These are phyloP conservation scores for Lophotriccus pileatus DNA, from an alignment of 2,797 vertebrate species.

Conservation along the genomic window DNA sequence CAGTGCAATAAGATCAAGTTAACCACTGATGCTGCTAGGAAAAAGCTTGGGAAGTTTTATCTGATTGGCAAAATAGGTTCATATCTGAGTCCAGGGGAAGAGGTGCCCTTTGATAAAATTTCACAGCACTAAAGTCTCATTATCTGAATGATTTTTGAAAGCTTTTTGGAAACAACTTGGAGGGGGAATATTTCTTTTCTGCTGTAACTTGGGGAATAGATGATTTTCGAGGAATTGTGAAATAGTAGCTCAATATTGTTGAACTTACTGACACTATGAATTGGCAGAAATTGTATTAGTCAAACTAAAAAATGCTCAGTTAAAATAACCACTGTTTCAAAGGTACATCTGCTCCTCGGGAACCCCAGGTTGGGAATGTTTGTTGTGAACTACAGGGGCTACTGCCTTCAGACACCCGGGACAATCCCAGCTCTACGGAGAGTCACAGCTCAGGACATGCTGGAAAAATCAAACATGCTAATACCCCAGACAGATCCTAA, in stretches of 20 bases:
- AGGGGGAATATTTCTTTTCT: neutral
- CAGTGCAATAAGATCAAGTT: conserved; percentile 68
- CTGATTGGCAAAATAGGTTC: conserved; percentile 72
- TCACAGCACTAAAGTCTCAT: conserved; percentile 65
- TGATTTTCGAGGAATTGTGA: neutral
- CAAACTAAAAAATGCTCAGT: neutral
- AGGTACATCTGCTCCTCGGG: neutral
- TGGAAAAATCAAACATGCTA: neutral
- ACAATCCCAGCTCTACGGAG: neutral
- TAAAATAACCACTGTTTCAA: neutral
- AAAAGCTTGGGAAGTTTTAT: conserved; percentile 69
- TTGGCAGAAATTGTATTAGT: neutral
- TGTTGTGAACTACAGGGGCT: neutral
- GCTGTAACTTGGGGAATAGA: neutral
- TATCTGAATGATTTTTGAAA: conserved; percentile 65
- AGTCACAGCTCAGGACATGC: neutral
- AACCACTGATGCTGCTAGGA: conserved; percentile 59
- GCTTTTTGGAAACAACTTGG: conserved; percentile 51
- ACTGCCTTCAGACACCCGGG: neutral
- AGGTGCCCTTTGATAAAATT: conserved; percentile 72
- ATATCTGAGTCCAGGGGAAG: conserved; percentile 60
- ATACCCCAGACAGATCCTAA: neutral
- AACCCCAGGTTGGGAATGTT: neutral
- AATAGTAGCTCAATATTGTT: conserved; percentile 12
- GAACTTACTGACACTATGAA: neutral